These are phyloP conservation scores for Greenwoodochromis staneri DNA, from an alignment of 2,113 vertebrate species.

Conservation along the genomic window DNA sequence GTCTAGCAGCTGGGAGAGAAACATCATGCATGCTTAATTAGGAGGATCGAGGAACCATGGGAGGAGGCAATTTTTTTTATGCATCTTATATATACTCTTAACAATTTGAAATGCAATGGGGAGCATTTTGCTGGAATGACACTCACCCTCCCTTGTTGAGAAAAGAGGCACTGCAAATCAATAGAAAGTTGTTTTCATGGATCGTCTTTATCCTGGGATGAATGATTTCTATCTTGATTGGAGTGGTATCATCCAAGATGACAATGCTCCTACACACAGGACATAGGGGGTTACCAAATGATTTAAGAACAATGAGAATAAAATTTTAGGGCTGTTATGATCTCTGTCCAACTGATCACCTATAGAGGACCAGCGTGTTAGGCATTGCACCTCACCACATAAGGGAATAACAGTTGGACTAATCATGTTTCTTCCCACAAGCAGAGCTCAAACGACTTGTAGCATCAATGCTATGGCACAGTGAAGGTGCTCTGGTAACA, in stretches of 20 bases:
- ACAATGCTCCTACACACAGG: neutral
- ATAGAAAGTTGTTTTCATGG: neutral
- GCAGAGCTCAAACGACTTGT: neutral
- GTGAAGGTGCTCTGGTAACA: neutral
- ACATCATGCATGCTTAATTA: constrained; percentile 72
- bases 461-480: neutral
- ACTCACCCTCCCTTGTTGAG: neutral
- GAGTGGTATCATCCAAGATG: neutral
- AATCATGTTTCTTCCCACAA: neutral
- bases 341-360: neutral
- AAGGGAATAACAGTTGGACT: neutral
- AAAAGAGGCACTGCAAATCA: neutral
- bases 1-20: constrained; percentile 62
- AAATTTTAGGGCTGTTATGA: neutral
- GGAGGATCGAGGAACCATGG: constrained; percentile 50
- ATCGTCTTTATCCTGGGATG: neutral
- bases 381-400: neutral
- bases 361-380: neutral
- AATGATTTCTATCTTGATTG: neutral
- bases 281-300: neutral
- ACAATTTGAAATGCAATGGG: neutral
- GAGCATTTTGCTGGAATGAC: neutral
- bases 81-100: neutral
- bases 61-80: constrained; percentile 29
- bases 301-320: neutral